phyloP scores from a whole-genome alignment of 2,888 invertebrate genomes.

The Noctua janthe region DNA sequence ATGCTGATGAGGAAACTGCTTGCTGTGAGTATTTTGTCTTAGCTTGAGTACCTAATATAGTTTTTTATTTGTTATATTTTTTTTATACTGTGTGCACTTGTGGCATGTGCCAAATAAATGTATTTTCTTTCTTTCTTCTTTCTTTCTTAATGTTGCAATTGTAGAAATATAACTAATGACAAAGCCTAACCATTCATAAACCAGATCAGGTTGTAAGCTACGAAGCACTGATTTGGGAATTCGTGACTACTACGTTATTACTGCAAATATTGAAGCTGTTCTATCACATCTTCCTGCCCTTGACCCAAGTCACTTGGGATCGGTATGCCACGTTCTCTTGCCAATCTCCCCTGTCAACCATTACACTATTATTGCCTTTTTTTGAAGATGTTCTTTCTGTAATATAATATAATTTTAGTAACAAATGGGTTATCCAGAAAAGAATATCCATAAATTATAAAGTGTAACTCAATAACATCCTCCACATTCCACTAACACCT shows the following conservation, averaged over 20 bases:
- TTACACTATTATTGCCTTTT: background rate
- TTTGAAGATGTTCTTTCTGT: background rate
- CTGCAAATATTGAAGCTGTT: background rate
- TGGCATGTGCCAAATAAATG: no score
- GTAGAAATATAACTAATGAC: background rate
- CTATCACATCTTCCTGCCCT: background rate
- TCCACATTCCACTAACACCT: slow-evolving; percentile 28
- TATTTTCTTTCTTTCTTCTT: no score
- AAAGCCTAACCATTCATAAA: background rate
- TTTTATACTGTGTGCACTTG: no score
- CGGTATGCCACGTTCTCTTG: background rate
- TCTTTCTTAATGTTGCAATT: no score
- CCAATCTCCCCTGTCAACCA: background rate
- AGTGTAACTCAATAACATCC: slow-evolving; percentile 30
- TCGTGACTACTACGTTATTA: background rate
- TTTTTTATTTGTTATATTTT: no score
- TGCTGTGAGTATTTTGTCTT: slow-evolving; percentile 93
- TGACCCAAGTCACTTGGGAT: background rate
- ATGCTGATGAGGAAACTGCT: slow-evolving; percentile 96
- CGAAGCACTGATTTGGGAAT: background rate
- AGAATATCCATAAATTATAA: slow-evolving; percentile 2
- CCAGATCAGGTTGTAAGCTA: background rate
- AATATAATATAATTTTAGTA: background rate
- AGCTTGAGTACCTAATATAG: background rate
- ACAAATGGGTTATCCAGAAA: background rate